These are phyloP conservation scores for Clavelina lepadiformis DNA, from an alignment of 23 tunicate species.

Conservation along the genomic window DNA sequence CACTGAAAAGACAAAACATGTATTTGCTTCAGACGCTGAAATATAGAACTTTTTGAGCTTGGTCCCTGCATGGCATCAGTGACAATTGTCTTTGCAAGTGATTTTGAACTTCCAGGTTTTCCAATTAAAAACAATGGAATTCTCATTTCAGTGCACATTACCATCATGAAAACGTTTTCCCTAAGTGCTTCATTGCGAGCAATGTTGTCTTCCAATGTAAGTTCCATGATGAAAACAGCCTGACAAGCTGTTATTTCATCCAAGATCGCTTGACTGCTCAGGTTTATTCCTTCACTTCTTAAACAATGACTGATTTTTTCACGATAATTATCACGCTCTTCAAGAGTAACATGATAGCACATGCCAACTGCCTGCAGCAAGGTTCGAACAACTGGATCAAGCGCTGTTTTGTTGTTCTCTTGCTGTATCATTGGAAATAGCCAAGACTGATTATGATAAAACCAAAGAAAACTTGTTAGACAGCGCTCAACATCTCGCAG, in stretches of 20 bases:
- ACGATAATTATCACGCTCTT: constrained; percentile 38
- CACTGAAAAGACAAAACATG: constrained; percentile 71
- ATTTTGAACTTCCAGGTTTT: constrained; percentile 86
- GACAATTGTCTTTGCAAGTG: constrained; percentile 75
- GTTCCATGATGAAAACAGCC: constrained; percentile 22
- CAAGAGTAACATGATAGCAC: constrained; percentile 69
- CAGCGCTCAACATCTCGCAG: constrained; percentile 82
- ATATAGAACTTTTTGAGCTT: constrained; percentile 28
- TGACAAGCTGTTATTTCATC: constrained; percentile 54
- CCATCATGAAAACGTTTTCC: constrained; percentile 79
- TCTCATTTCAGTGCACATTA: constrained; percentile 64
- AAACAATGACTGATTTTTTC: constrained; percentile 9
- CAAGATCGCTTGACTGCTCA: constrained; percentile 3
- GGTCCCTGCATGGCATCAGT: constrained; percentile 66
- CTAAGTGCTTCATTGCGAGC: constrained; percentile 77
- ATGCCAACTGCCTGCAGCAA: constrained; percentile 56
- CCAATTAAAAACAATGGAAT: constrained; percentile 78
- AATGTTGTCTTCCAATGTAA: constrained; percentile 49
- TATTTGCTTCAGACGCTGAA: constrained; percentile 52
- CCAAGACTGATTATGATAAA: constrained; percentile 26
- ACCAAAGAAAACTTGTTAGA: constrained; percentile 47
- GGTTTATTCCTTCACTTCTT: background rate
- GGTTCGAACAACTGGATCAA: background rate
- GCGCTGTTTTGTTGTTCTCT: background rate
- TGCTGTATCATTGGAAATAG: constrained; percentile 13